A percentile compares a stretch with the other conserved stretches of the same genome.
phyloP scores from a whole-genome alignment of 2,113 vertebrate species.

The Nestor notabilis region DNA sequence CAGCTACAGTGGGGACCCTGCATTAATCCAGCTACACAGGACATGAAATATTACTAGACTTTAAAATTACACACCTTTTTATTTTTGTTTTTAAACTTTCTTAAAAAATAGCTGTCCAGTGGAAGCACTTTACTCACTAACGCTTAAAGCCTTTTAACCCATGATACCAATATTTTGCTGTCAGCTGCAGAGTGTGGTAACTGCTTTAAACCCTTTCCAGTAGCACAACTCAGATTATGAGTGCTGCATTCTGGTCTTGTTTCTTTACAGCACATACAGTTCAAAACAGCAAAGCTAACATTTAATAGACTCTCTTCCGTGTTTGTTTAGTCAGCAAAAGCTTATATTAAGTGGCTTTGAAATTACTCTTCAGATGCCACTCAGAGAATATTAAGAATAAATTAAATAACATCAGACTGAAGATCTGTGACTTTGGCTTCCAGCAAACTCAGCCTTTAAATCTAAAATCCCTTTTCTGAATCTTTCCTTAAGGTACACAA shows the following conservation, averaged over 20 bases:
- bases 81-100: not conserved
- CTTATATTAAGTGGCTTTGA: slow-evolving; percentile 53
- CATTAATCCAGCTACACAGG: not conserved
- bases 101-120: not conserved
- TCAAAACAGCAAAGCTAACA: slow-evolving; percentile 12
- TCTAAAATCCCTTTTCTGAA: slow-evolving; percentile 39
- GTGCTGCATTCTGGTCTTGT: not conserved
- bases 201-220: not conserved
- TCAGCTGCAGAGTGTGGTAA: not conserved
- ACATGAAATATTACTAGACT: not conserved
- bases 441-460: slow-evolving; percentile 57
- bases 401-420: slow-evolving; percentile 10
- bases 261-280: not conserved
- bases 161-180: not conserved
- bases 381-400: slow-evolving; percentile 64
- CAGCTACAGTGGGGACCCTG: not conserved
- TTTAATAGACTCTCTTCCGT: not conserved
- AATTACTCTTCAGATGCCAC: slow-evolving; percentile 58
- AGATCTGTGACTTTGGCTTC: slow-evolving; percentile 51
- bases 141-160: not conserved
- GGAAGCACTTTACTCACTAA: not conserved
- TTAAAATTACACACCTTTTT: not conserved
- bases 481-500: slow-evolving; percentile 11
- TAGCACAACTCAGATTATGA: not conserved
- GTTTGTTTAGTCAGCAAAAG: slow-evolving; percentile 39